phyloP scores from a whole-genome alignment of 2,113 vertebrate genomes.

The Phoxinus phoxinus region DNA sequence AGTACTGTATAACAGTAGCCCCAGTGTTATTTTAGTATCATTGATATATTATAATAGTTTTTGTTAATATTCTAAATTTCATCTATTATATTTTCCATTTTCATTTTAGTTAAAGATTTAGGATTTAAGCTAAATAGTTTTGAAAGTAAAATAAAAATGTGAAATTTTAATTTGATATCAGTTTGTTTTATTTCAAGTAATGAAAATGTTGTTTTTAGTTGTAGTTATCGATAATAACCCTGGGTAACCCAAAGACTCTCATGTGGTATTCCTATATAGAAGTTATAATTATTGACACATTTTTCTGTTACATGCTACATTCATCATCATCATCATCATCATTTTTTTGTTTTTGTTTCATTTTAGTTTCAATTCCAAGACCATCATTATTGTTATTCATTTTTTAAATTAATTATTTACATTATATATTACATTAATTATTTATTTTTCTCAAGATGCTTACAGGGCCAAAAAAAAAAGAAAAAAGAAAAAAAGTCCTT shows the following conservation, averaged over 20 bases:
- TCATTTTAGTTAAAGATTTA: not conserved
- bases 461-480: not conserved
- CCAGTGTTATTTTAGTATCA: not conserved
- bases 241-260: not conserved
- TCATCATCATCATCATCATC: not conserved
- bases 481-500: not conserved
- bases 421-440: not conserved
- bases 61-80: not conserved
- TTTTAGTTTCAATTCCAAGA: not conserved
- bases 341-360: not conserved
- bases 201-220: not conserved
- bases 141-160: no score
- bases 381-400: not conserved
- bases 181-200: not conserved
- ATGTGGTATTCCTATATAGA: not conserved
- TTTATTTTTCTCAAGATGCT: not conserved
- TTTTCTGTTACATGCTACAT: not conserved
- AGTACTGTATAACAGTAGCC: not conserved
- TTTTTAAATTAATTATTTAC: not conserved
- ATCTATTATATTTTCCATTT: not conserved
- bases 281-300: not conserved
- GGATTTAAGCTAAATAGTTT: no score
- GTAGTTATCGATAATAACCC: not conserved
- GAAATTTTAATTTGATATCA: no score
- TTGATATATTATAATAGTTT: not conserved